Evolutionary conservation across 2,113 vertebrate genomes (phyloP), one percentile per base, ranked within the genome.

Genomic region (Junco hyemalis): DNA sequence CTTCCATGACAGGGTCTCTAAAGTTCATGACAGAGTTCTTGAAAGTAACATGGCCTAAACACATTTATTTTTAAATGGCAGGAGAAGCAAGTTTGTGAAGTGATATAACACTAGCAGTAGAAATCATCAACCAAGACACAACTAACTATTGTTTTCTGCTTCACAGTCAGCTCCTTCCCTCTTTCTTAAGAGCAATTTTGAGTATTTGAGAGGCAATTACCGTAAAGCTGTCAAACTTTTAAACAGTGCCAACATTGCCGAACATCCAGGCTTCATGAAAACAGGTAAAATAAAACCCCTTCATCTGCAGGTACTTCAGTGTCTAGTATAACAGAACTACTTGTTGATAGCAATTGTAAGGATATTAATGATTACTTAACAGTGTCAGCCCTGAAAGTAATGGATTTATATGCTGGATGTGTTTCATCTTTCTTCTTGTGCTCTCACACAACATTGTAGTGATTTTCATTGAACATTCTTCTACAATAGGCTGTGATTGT

Each of bases 111-210:
- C 23, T 65, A 44, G 7, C 20, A 60, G 28, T 57, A 69, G 45
- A 31, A 79, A 42, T 73, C 15, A 48, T 81, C 31, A 93, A 81
- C 12, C 47, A 89, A 68, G 38, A 63, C 28, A 24, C 79, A 78
- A 96, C 47, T 86, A 88, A 95, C 65, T 74, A 4, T 77, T 88
- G 72, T 36, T 84, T 89, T 92, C 94, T 94, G 76, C 71, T 96
- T 97, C 71, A 73, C 96, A 99, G 99, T 99, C 99, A 91, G 98
- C 99, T 24, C 98, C 99, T 48, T 99, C 99, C 44, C 98, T 99
- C 16, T 99, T 99, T 97, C 98, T 99, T 74, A 99, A 99, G 97
- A 99, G 99, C 95, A 99, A 99, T 96, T 99, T 99, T 98, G 99
- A 99, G 82, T 99, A 99, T 97, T 97, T 99, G 97, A 98, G 99